Conservation (phyloP, 2,888 invertebrate genomes). For the Cheilosia impressa region DNA sequence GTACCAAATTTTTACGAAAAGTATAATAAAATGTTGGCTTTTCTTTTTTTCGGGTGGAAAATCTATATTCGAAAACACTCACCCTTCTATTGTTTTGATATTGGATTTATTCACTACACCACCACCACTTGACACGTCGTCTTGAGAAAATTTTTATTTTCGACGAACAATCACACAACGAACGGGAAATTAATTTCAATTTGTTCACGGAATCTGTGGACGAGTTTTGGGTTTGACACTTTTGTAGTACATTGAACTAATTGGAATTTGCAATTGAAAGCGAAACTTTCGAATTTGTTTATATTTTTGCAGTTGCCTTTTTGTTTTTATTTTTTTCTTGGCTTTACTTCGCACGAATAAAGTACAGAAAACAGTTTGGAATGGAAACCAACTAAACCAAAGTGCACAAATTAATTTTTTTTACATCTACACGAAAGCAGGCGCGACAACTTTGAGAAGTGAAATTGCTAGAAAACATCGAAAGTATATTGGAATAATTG, state of each 20-base stretch:
- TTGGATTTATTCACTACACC: slow-evolving; percentile 64
- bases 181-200: slow-evolving; percentile 34
- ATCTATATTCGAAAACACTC: slow-evolving; percentile 64
- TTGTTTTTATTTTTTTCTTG: slow-evolving; percentile 22
- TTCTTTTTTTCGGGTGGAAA: slow-evolving; percentile 53
- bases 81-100: slow-evolving; percentile 72
- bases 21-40: slow-evolving; percentile 17
- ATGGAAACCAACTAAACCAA: slow-evolving; percentile 20
- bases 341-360: slow-evolving; percentile 30
- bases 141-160: slow-evolving; percentile 48
- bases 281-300: slow-evolving; percentile 53
- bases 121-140: slow-evolving; percentile 72
- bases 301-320: slow-evolving; percentile 20
- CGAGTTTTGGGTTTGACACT: slow-evolving; percentile 52
- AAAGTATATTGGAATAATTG: slow-evolving; percentile 27
- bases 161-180: slow-evolving; percentile 37
- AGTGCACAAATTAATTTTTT: slow-evolving; percentile 53
- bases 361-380: slow-evolving; percentile 42
- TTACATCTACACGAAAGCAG: slow-evolving; percentile 38
- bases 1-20: slow-evolving; percentile 32
- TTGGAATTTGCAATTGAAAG: slow-evolving; percentile 19
- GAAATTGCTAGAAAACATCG: slow-evolving; percentile 2
- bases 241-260: slow-evolving; percentile 46
- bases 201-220: slow-evolving; percentile 56
- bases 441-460: slow-evolving; percentile 49